Evolutionary conservation across 2,888 invertebrate species (phyloP), one percentile per base, ranked within the genome.

Genomic region (Ommatoiulus sabulosus): DNA sequence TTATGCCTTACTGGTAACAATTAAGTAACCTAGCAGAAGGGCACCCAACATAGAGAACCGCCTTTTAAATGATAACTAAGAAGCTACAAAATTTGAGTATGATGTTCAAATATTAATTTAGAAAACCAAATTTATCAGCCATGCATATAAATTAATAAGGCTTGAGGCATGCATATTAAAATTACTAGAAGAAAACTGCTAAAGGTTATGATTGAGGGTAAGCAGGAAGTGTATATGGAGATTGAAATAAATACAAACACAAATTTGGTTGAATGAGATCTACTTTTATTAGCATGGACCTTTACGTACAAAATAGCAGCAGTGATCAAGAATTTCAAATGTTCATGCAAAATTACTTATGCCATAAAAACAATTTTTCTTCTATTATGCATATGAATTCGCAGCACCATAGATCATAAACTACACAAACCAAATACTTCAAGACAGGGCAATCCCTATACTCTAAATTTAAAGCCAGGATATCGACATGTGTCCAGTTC

Each of bases 281-380:
- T 87, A 87, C 87, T 57, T 87, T 87, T 87, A 87, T 87, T 87
- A 86, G 86, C 86, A 86, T 86, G 86, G 86, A 86, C 24, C 8
- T 86, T 86, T 86, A 86, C 24, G 24, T 86, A 46, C 48, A 86
- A 48, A 44, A 86, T 48, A 44, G 86, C 44, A 86, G 44, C 86
- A 46, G 4, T n/a, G 48, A 86, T 44, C 86, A 86, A 86, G 35
- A 80, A 24, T 80, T 80, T 35, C 80, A 24, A 80, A 80, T 80
- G 80, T 24, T 80, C 80, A 80, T 80, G 80, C 80, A 80, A 80
- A 80, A 24, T 80, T 80, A 80, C 80, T 80, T 35, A 80, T 24
- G 80, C 80, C 35, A 80, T 35, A 43, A 80, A n/a, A 80, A 80
- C 80, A 24, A 80, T 80, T 80, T 80, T 57, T 72, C 17, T 80